phyloP scores from a whole-genome alignment of 2,888 invertebrate species.

The Aricia artaxerxes region DNA sequence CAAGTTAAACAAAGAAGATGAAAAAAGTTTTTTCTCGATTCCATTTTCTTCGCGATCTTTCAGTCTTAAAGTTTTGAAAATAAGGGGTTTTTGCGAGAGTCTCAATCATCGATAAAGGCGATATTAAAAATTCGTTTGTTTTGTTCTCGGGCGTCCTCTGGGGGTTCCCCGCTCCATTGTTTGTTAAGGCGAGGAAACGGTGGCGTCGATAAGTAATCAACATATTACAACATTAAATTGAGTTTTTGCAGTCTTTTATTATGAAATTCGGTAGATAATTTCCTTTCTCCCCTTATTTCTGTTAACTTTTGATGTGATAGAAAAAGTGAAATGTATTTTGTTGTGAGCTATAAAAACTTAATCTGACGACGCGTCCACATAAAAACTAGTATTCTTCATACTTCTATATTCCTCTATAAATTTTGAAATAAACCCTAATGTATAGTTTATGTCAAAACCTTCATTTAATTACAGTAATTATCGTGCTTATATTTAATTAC shows the following conservation, averaged over 20 bases:
- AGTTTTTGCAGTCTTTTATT: slow-evolving; percentile 11
- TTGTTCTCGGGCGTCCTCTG: slow-evolving; percentile 75
- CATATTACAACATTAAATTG: slow-evolving; percentile 54
- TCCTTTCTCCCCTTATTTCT: neutral
- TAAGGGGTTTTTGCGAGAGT: slow-evolving; percentile 78
- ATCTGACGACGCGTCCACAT: neutral
- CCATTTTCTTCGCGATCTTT: slow-evolving; percentile 77
- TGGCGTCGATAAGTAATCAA: slow-evolving; percentile 65
- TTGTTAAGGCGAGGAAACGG: slow-evolving; percentile 72
- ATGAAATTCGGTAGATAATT: neutral
- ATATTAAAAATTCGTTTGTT: slow-evolving; percentile 81
- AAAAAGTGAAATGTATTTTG: neutral
- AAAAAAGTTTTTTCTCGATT: slow-evolving; percentile 78
- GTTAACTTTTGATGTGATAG: neutral
- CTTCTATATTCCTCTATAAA: neutral
- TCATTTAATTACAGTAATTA: too few species aligned
- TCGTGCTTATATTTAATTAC: too few species aligned
- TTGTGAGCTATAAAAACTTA: neutral
- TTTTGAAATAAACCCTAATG: neutral
- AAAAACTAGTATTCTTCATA: neutral
- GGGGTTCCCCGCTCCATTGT: slow-evolving; percentile 75
- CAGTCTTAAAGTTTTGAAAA: slow-evolving; percentile 79
- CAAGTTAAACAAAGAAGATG: slow-evolving; percentile 81
- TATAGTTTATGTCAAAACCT: too few species aligned
- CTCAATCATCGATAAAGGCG: slow-evolving; percentile 81